phyloP scores from a whole-genome alignment of 37 sponge, comb jelly and placozoan species.

The Chondrosia reniformis region DNA sequence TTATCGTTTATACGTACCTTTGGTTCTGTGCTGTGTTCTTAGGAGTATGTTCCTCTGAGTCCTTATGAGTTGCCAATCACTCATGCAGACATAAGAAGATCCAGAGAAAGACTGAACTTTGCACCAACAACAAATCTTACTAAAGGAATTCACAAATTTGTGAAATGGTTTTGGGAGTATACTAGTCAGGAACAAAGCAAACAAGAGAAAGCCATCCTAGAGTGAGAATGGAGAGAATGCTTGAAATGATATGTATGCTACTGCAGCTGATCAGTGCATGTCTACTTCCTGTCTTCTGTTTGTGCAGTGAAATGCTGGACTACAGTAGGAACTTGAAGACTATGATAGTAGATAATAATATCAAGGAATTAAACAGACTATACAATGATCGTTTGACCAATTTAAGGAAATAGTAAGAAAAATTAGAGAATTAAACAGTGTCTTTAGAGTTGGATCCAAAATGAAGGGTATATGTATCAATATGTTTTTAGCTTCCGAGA shows the following conservation, averaged over 20 bases:
- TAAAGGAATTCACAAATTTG: conserved; percentile 48
- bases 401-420: conserved; percentile 13
- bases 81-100: conserved; percentile 47
- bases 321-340: conserved; percentile 10
- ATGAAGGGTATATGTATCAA: too few species aligned
- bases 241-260: background rate
- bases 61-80: conserved; percentile 50
- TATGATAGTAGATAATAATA: background rate
- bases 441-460: background rate
- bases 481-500: conserved; percentile 26
- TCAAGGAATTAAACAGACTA: background rate
- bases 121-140: conserved; percentile 15
- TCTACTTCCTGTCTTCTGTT: background rate
- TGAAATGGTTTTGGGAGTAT: conserved; percentile 48
- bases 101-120: conserved; percentile 34
- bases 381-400: background rate
- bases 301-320: background rate
- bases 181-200: background rate
- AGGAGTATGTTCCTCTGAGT: conserved; percentile 55
- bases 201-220: background rate
- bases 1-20: background rate
- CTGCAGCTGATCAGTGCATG: background rate
- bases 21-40: background rate
- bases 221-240: background rate
- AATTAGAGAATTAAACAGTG: background rate